phyloP scores from a whole-genome alignment of 64 coral and sea anemone genomes.

The Orbicella faveolata region DNA sequence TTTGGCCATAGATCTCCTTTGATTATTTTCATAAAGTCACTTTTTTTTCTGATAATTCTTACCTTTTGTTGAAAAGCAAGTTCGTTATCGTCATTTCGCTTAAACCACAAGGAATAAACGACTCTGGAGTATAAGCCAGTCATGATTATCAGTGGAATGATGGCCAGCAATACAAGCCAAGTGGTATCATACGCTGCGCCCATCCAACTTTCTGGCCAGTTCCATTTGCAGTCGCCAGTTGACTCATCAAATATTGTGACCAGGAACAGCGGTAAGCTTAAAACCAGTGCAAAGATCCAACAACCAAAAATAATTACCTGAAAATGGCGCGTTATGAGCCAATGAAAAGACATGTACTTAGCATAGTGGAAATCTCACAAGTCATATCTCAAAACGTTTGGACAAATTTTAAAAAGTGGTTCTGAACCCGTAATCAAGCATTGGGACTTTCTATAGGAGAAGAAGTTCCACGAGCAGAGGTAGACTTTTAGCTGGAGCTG shows the following conservation, averaged over 20 bases:
- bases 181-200: not conserved
- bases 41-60: not conserved
- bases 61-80: not conserved
- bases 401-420: too few species aligned
- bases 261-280: not conserved
- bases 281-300: not conserved
- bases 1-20: too few species aligned
- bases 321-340: not conserved
- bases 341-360: too few species aligned
- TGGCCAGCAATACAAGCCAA: not conserved
- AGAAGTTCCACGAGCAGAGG: too few species aligned
- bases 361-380: too few species aligned
- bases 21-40: too few species aligned
- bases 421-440: too few species aligned
- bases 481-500: too few species aligned
- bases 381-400: too few species aligned
- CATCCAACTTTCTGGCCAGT: not conserved
- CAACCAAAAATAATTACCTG: not conserved
- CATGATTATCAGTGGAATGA: not conserved
- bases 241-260: not conserved
- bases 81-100: not conserved
- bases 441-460: too few species aligned
- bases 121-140: conserved; percentile 42
- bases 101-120: conserved; percentile 28
- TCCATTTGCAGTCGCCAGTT: not conserved